phyloP scores from a whole-genome alignment of 2,888 invertebrate species.

The Philopedon plagiatum region DNA sequence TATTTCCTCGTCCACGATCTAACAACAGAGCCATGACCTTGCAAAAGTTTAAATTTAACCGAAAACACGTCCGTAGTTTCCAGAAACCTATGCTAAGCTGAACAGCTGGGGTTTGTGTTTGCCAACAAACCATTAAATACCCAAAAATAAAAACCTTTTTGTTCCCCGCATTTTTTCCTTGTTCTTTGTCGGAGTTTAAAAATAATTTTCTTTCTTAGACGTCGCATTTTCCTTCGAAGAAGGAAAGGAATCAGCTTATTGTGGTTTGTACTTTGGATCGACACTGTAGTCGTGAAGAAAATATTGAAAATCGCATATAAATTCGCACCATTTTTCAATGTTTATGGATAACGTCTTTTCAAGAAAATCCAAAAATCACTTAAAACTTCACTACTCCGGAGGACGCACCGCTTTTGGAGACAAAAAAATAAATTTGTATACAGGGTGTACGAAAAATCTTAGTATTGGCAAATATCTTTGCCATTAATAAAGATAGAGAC shows the following conservation, averaged over 20 bases:
- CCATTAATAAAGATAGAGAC: too few species aligned
- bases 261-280: too few species aligned
- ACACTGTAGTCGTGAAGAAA: too few species aligned
- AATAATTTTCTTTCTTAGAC: not conserved
- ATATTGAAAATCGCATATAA: too few species aligned
- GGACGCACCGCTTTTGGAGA: too few species aligned
- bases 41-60: conserved; percentile 37
- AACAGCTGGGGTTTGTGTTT: conserved; percentile 45
- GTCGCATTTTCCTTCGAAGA: not conserved
- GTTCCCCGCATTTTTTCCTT: not conserved
- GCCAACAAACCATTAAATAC: conserved; percentile 47
- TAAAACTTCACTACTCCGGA: too few species aligned
- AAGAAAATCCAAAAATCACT: not conserved
- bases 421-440: too few species aligned
- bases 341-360: too few species aligned
- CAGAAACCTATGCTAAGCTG: conserved; percentile 27
- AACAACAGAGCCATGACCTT: conserved; percentile 32
- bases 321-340: too few species aligned
- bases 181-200: not conserved
- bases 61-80: conserved; percentile 10
- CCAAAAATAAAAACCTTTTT: conserved; percentile 24
- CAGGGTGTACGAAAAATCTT: too few species aligned
- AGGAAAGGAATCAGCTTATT: not conserved
- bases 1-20: not conserved
- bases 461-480: too few species aligned